Evolutionary conservation across 2,113 vertebrate species (phyloP).

Genomic region (Percopsis transmontana): DNA sequence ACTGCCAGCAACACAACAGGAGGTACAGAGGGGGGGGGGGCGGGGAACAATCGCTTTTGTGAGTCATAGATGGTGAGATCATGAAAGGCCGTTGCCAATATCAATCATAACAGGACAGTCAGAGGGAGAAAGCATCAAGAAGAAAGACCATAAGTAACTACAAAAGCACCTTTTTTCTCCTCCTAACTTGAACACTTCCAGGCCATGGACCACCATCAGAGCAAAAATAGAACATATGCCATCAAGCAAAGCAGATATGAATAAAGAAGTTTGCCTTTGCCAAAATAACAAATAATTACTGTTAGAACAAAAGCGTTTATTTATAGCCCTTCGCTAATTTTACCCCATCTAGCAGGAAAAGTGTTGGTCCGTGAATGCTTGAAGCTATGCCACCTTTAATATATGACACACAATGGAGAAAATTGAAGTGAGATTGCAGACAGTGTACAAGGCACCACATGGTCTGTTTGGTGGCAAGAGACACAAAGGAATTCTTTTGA

Average conservation of each 20-base stretch:
- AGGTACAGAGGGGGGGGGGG: conserved; percentile 43
- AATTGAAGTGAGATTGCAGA: conserved; percentile 45
- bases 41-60: conserved; percentile 40
- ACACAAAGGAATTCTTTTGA: conserved; percentile 31
- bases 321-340: conserved; percentile 56
- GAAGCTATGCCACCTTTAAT: conserved; percentile 40
- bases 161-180: conserved; percentile 38
- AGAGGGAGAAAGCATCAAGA: conserved; percentile 21
- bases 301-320: conserved; percentile 41
- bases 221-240: conserved; percentile 37
- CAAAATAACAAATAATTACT: conserved; percentile 40
- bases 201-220: conserved; percentile 32
- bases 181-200: conserved; percentile 28
- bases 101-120: conserved; percentile 16
- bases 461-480: conserved; percentile 29
- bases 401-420: conserved; percentile 47
- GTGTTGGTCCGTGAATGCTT: conserved; percentile 49
- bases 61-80: conserved; percentile 51
- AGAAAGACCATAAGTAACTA: conserved; percentile 31
- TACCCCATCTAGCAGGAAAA: conserved; percentile 37
- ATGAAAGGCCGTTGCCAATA: conserved; percentile 27
- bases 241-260: conserved; percentile 32
- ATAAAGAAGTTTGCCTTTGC: conserved; percentile 32
- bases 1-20: conserved; percentile 45
- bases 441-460: conserved; percentile 46